Evolutionary conservation across 2,888 invertebrate genomes (phyloP), one percentile per base, ranked within the genome.

Genomic region (Nesidiocoris tenuis): DNA sequence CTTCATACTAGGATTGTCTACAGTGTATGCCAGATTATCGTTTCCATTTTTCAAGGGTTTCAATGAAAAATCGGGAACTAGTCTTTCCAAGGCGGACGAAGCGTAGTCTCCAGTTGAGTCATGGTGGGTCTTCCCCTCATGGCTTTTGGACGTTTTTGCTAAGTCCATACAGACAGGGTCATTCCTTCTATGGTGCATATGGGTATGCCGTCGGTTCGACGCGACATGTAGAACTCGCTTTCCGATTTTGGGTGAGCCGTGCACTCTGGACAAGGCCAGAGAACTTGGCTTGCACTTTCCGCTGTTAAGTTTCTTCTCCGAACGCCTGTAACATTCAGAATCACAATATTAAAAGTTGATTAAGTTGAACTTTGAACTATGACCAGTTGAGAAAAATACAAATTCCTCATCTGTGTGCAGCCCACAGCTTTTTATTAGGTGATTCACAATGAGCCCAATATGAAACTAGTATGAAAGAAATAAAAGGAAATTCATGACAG

Each of bases 211-310:
- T 61, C 79, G 79, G 75, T n/a, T 75, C 3, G 75, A 67, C 2
- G 75, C 64, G n/a, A 65, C 74, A 64, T 87, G 87, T 71, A 87
- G 81, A 1, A 86, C 86, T 78, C 86, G 82, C 71, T 86, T 82
- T 0, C 86, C 86, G 86, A 86, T 86, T 82, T 86, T 87, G 12
- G 87, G 87, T 64, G 87, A 90, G 59, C 59, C 18, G 24, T 70
- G 70, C 2, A 70, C 61, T 17, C 70, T 70, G 2, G 70, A 59
- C 0, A 70, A 24, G 3, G 70, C 56, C 2, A 70, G 25, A 25
- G 70, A 24, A 25, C 23, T 57, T 23, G 22, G 59, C 12, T 70
- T 70, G 61, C 24, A 70, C 61, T 59, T 57, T 25, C 70, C 70
- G 59, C 23, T 70, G 17, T 57, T 1, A 3, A 70, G 23, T 19